Evolutionary conservation across 2,113 vertebrate species (phyloP).

Genomic region (Heloderma charlesbogerti): DNA sequence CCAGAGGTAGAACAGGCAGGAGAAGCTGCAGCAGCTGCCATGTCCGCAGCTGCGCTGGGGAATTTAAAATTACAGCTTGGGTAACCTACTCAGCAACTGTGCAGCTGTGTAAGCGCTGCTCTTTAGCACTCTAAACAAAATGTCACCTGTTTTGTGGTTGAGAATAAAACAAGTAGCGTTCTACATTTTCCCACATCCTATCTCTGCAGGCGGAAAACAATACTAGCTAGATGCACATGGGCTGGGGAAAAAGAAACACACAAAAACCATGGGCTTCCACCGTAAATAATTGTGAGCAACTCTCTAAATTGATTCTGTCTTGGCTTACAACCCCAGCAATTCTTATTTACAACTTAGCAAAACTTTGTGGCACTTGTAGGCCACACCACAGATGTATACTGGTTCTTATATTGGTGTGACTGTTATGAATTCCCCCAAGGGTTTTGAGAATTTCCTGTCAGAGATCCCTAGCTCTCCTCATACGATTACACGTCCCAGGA

Average conservation of each 20-base stretch:
- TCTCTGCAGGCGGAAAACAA: background rate
- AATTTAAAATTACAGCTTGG: background rate
- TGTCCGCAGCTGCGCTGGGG: background rate
- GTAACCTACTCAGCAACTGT: background rate
- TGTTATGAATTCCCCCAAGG: background rate
- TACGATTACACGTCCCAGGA: background rate
- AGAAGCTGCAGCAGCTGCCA: background rate
- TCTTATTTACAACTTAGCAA: background rate
- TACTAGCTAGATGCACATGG: background rate
- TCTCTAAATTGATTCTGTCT: background rate
- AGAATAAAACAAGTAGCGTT: background rate
- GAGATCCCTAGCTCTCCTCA: no score
- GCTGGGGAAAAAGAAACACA: background rate
- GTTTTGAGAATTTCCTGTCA: background rate
- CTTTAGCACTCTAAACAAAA: background rate
- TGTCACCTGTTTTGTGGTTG: background rate
- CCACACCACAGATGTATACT: no score
- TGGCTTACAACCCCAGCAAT: background rate
- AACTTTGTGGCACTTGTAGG: background rate
- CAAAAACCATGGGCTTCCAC: background rate
- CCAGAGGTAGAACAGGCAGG: no score
- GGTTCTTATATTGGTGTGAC: background rate
- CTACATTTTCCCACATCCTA: slow-evolving; percentile 1
- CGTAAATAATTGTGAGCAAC: background rate
- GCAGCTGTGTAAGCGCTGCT: no score